A percentile compares a stretch with the other conserved stretches of the same genome.
Evolutionary conservation across 2,113 vertebrate genomes (phyloP).

Genomic region (Triplophysa dalaica): DNA sequence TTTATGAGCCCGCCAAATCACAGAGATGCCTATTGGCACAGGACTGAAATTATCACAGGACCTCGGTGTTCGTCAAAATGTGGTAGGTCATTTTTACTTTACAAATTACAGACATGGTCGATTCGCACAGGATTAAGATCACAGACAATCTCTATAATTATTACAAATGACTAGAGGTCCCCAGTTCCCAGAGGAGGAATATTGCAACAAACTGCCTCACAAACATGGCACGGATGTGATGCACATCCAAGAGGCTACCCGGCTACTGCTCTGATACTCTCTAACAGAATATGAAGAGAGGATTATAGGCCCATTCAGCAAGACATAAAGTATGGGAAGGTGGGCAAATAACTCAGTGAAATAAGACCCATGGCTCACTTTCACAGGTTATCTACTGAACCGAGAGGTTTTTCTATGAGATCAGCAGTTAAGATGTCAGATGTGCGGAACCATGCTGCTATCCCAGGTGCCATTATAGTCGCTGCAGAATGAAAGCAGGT

Average conservation of each 20-base stretch:
- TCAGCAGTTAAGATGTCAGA: slow-evolving; percentile 30
- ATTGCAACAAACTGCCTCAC: slow-evolving; percentile 7
- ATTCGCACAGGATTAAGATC: too few relatives aligned
- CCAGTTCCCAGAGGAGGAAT: background rate
- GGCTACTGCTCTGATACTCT: background rate
- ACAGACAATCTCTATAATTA: too few relatives aligned
- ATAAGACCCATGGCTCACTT: slow-evolving; percentile 35
- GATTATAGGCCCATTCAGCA: slow-evolving; percentile 5
- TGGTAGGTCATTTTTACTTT: too few relatives aligned
- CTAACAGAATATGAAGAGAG: background rate
- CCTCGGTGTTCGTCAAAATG: too few relatives aligned
- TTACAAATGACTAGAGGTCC: background rate
- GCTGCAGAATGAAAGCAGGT: background rate
- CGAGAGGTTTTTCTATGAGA: slow-evolving; percentile 1
- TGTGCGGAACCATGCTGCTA: slow-evolving; percentile 4
- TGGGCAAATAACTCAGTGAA: background rate
- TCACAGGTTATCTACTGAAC: slow-evolving; percentile 26
- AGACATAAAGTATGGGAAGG: background rate
- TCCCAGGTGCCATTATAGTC: slow-evolving; percentile 4
- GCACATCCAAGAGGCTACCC: background rate
- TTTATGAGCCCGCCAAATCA: too few relatives aligned
- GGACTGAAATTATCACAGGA: too few relatives aligned
- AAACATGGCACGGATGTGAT: background rate
- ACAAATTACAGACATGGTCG: too few relatives aligned
- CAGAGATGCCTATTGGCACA: too few relatives aligned